A percentile compares a stretch with the other conserved stretches of the same genome.
phyloP scores from a whole-genome alignment of 1,140 invertebrate species.

The Achatina immaculata region DNA sequence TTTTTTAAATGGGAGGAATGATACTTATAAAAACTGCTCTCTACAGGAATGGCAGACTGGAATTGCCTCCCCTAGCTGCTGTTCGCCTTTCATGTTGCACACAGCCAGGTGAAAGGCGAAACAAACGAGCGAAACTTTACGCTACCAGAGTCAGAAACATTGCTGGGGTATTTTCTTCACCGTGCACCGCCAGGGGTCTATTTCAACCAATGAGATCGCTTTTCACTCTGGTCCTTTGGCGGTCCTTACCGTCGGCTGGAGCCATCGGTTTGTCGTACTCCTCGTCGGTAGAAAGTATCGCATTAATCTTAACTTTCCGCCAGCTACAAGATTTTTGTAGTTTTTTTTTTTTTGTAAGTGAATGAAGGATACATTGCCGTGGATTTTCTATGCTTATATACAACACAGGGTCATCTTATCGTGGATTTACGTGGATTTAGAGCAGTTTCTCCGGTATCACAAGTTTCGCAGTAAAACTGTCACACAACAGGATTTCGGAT shows the following conservation, averaged over 20 bases:
- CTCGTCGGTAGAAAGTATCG: background rate
- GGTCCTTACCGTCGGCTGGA: conserved; percentile 16
- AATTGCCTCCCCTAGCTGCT: background rate
- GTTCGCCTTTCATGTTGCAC: background rate
- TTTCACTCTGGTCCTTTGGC: conserved; percentile 29
- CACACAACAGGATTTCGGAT: background rate
- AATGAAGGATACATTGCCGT: background rate
- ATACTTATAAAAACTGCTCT: no score
- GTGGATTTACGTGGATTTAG: background rate
- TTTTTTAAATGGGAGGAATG: no score
- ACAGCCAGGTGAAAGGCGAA: background rate
- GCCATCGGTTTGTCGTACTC: conserved; percentile 15
- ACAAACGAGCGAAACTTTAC: conserved; percentile 5
- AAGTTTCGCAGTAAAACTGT: background rate
- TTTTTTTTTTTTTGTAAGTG: background rate
- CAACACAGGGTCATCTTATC: background rate
- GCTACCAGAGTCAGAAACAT: conserved; percentile 5
- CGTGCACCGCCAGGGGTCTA: conserved; percentile 22
- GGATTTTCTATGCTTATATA: background rate
- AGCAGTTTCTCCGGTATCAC: background rate
- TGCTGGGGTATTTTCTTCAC: background rate
- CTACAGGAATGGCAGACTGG: no score
- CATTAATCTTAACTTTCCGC: conserved; percentile 5
- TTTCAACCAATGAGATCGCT: conserved; percentile 28
- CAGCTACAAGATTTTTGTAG: background rate